phyloP scores from a whole-genome alignment of 1,140 invertebrate genomes.

The Drosophila arizonae region DNA sequence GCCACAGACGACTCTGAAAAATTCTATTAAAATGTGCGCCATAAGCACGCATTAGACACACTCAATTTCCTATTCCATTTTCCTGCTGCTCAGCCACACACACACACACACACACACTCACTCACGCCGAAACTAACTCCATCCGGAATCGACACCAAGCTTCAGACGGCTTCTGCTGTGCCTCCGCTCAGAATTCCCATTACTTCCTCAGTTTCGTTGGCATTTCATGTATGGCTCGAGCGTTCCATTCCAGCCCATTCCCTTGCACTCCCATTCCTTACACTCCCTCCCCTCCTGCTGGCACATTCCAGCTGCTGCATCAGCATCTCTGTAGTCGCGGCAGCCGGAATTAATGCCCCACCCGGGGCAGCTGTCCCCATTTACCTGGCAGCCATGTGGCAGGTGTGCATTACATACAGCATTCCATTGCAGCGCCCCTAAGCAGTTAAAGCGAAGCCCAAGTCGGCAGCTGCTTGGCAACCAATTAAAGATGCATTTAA shows the following conservation, averaged over 20 bases:
- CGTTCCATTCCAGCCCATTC: background rate
- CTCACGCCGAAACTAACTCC: conserved; percentile 7
- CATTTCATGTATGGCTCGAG: conserved; percentile 22
- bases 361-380: conserved; percentile 52
- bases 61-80: conserved; percentile 79
- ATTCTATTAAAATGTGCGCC: conserved; percentile 76
- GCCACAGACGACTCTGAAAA: conserved; percentile 49
- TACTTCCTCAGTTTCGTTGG: conserved; percentile 12
- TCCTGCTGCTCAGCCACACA: background rate
- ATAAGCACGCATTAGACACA: conserved; percentile 78
- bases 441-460: conserved; percentile 21
- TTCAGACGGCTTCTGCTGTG: conserved; percentile 14
- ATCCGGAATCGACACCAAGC: conserved; percentile 39
- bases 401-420: conserved; percentile 61
- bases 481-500: conserved; percentile 36
- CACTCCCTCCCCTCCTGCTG: background rate
- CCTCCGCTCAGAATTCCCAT: conserved; percentile 21
- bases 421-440: conserved; percentile 28
- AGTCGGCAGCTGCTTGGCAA: conserved; percentile 16
- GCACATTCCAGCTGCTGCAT: conserved; percentile 38
- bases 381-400: background rate
- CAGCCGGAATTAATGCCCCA: conserved; percentile 58
- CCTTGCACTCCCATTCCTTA: background rate
- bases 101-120: background rate
- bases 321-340: conserved; percentile 32